A percentile compares a stretch with the other conserved stretches of the same genome.
phyloP scores from a whole-genome alignment of 2,113 vertebrate genomes.

The Cyanistes caeruleus region DNA sequence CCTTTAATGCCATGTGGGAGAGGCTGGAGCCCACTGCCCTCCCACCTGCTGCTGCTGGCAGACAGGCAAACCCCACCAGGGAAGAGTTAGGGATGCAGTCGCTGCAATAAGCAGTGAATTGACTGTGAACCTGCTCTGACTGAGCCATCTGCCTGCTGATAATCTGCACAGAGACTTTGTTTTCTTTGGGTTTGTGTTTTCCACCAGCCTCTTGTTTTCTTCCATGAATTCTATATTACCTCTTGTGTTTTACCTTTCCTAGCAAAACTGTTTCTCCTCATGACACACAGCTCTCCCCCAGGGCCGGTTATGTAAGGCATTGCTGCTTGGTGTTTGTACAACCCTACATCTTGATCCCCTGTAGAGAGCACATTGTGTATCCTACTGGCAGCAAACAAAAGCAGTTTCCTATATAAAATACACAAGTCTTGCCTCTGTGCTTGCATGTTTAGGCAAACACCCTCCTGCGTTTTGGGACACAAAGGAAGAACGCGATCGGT shows the following conservation, averaged over 20 bases:
- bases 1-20: background rate
- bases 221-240: background rate
- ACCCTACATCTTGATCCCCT: slow-evolving; percentile 50
- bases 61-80: background rate
- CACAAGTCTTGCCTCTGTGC: slow-evolving; percentile 29
- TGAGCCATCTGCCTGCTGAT: background rate
- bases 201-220: background rate
- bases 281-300: slow-evolving; percentile 18
- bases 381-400: slow-evolving; percentile 55
- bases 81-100: background rate
- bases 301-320: slow-evolving; percentile 52
- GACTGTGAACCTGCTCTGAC: background rate
- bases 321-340: slow-evolving; percentile 50
- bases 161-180: background rate
- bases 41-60: background rate
- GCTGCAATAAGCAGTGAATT: background rate
- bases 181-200: background rate
- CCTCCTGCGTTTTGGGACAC: background rate
- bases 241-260: slow-evolving; percentile 53
- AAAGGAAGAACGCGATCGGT: background rate
- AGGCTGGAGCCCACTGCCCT: background rate
- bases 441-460: slow-evolving; percentile 44
- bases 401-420: slow-evolving; percentile 50
- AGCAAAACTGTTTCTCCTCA: slow-evolving; percentile 32
- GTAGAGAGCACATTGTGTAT: slow-evolving; percentile 49